These are phyloP conservation scores for Pampus argenteus DNA, from an alignment of 2,797 vertebrate species.

Conservation along the genomic window DNA sequence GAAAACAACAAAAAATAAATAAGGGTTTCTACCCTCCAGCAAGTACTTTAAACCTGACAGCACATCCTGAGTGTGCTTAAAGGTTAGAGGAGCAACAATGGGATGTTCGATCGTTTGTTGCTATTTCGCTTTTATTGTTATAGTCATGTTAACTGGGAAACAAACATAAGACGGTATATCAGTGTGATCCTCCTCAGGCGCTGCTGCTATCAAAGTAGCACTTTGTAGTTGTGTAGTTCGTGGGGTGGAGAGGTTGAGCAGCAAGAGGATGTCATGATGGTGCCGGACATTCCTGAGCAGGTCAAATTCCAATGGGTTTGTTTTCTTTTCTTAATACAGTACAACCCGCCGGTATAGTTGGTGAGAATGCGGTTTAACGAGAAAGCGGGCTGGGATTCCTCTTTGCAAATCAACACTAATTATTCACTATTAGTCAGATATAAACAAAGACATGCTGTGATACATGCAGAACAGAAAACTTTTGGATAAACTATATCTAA, in stretches of 20 bases:
- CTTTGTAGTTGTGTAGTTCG: conserved; percentile 83
- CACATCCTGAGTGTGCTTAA: conserved; percentile 87
- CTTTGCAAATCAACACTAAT: not conserved
- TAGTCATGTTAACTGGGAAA: conserved; percentile 86
- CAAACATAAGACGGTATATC: conserved; percentile 88
- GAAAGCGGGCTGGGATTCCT: not conserved
- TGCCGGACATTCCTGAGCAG: conserved; percentile 76
- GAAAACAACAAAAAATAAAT: conserved; percentile 76
- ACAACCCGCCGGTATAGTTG: conserved; percentile 8
- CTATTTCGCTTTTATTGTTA: conserved; percentile 94
- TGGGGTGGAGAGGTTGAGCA: conserved; percentile 70
- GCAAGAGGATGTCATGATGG: conserved; percentile 71
- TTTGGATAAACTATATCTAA: conserved; percentile 9
- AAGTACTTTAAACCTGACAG: conserved; percentile 87
- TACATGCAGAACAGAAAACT: conserved; percentile 7
- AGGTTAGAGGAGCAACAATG: conserved; percentile 92
- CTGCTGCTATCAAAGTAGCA: conserved; percentile 85
- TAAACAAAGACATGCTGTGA: conserved; percentile 4
- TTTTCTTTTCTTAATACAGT: conserved; percentile 40
- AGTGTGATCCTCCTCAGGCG: conserved; percentile 92
- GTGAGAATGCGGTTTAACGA: not conserved
- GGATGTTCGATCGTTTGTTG: conserved; percentile 83
- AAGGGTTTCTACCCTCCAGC: conserved; percentile 86
- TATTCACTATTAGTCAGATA: not conserved
- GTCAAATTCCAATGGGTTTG: conserved; percentile 72